Conservation (phyloP, 2,888 invertebrate species). For the Folsomia manolachei region DNA sequence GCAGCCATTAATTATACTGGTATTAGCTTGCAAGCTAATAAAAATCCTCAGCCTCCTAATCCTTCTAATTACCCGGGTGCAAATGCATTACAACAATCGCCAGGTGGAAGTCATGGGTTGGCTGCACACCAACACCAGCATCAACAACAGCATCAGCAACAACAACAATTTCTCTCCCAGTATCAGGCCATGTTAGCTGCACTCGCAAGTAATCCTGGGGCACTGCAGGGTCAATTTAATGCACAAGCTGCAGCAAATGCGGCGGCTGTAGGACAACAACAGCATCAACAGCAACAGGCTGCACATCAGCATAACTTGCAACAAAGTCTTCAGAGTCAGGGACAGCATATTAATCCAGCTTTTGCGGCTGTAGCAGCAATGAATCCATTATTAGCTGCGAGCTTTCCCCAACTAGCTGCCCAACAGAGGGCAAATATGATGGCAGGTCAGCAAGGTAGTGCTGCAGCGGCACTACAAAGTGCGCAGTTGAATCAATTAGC, state of each 20-base stretch:
- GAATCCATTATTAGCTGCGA: constrained; percentile 49
- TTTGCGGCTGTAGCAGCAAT: constrained; percentile 45
- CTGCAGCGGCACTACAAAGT: constrained; percentile 24
- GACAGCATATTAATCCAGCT: constrained; percentile 36
- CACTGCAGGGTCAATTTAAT: constrained; percentile 40
- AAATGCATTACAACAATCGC: constrained; percentile 36
- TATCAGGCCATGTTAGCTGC: constrained; percentile 50
- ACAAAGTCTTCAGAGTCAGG: constrained; percentile 34
- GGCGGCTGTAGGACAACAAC: constrained; percentile 5
- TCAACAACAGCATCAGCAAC: constrained; percentile 42
- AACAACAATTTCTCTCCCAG: constrained; percentile 46
- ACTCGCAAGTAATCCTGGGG: constrained; percentile 44
- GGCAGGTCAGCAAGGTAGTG: constrained; percentile 30
- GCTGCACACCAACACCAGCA: constrained; percentile 34
- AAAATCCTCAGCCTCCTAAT: constrained; percentile 36
- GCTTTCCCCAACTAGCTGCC: constrained; percentile 49
- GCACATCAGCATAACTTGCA: constrained; percentile 31
- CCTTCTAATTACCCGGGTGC: constrained; percentile 20
- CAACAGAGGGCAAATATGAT: constrained; percentile 47
- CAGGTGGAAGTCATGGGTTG: constrained; percentile 21
- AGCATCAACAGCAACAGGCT: constrained; percentile 20
- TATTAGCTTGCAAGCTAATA: constrained; percentile 62
- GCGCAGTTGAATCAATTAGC: constrained; percentile 54
- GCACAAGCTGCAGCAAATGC: constrained; percentile 37
- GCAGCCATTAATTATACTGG: constrained; percentile 69